These are phyloP conservation scores for Rhinichthys osculus DNA, from an alignment of 2,797 vertebrate genomes.

Conservation along the genomic window DNA sequence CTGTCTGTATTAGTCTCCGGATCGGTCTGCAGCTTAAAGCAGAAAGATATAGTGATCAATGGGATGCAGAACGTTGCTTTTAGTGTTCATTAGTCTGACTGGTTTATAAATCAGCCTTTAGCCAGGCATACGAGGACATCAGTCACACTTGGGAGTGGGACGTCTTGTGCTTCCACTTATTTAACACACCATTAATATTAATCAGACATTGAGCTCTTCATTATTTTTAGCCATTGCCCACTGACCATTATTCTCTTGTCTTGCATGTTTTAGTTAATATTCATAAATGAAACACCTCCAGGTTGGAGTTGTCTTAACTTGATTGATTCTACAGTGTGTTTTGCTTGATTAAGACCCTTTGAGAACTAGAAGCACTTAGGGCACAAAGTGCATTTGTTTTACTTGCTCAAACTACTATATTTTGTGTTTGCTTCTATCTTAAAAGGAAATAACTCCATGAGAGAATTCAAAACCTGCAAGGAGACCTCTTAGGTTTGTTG, in stretches of 20 bases:
- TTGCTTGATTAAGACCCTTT: neutral
- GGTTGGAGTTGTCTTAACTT: neutral
- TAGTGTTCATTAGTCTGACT: conserved; percentile 28
- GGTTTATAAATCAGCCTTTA: conserved; percentile 30
- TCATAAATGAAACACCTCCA: conserved; percentile 31
- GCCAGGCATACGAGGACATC: conserved; percentile 13
- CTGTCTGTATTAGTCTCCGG: neutral
- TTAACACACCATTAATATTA: conserved; percentile 48
- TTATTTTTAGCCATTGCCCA: conserved; percentile 32
- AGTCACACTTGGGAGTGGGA: conserved; percentile 14
- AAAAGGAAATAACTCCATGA: neutral
- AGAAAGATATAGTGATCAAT: conserved; percentile 28
- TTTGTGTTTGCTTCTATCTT: neutral
- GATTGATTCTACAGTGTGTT: conserved; percentile 18
- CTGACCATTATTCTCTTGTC: conserved; percentile 13
- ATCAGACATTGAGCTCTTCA: conserved; percentile 30
- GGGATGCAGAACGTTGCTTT: conserved; percentile 31
- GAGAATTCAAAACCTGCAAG: neutral
- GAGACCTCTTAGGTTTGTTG: neutral
- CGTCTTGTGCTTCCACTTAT: conserved; percentile 25
- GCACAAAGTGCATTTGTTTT: neutral
- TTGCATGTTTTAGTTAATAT: conserved; percentile 26
- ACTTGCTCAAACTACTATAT: neutral
- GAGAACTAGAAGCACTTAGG: neutral
- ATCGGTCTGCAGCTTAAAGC: conserved; percentile 2